phyloP scores from a whole-genome alignment of 2,113 vertebrate genomes.

The Ictalurus furcatus region DNA sequence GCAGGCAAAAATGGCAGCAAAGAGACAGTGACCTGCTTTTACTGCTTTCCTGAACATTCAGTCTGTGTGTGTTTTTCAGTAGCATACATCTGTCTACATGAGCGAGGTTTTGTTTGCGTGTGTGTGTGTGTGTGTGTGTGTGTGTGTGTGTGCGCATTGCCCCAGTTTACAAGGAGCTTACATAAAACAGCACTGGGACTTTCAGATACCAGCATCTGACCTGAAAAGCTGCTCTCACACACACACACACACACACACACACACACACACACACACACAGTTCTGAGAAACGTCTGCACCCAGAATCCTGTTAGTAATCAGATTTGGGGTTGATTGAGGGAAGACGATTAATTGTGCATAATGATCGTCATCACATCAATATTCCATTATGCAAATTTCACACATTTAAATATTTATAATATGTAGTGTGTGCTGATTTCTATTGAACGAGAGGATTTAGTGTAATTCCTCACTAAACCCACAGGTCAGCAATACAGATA shows the following conservation, averaged over 20 bases:
- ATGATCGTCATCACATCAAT: neutral
- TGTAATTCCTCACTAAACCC: neutral
- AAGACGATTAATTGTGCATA: neutral
- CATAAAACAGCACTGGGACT: constrained; percentile 44
- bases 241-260: neutral
- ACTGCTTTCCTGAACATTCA: constrained; percentile 69
- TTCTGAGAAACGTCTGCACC: neutral
- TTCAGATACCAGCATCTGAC: neutral
- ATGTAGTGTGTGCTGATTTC: neutral
- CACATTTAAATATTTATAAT: neutral
- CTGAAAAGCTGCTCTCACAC: neutral
- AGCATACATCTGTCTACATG: neutral
- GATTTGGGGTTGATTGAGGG: neutral
- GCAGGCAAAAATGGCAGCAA: constrained; percentile 15
- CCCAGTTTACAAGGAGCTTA: constrained; percentile 61
- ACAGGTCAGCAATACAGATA: neutral
- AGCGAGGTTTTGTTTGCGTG: neutral
- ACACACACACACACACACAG: neutral
- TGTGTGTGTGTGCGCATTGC: constrained; percentile 8
- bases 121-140: neutral
- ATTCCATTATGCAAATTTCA: neutral
- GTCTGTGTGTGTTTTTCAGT: constrained; percentile 12
- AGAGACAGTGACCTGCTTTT: constrained; percentile 66
- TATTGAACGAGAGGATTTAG: neutral
- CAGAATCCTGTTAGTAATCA: neutral